phyloP scores from a whole-genome alignment of 2,113 vertebrate species.

The Sardina pilchardus region DNA sequence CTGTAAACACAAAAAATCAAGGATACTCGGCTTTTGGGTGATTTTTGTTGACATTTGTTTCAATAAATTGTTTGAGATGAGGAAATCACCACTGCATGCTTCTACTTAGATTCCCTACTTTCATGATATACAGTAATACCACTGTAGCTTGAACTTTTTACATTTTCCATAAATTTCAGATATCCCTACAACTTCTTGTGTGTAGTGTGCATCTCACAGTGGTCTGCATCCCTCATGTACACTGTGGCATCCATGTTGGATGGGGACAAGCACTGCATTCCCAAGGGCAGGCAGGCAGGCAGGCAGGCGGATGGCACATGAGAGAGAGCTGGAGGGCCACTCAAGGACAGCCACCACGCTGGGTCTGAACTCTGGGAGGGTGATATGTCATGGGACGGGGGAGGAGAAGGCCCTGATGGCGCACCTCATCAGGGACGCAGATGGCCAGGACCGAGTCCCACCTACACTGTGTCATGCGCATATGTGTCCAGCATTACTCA shows the following conservation, averaged over 20 bases:
- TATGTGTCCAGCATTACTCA: not conserved
- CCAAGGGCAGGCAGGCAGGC: not conserved
- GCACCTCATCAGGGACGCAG: not conserved
- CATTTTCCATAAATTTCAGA: too few species aligned
- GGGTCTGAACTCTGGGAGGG: not conserved
- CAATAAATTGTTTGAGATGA: too few species aligned
- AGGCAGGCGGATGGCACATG: too few species aligned
- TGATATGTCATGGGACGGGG: not conserved
- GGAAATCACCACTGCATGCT: too few species aligned
- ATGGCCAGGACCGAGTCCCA: not conserved
- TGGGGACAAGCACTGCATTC: not conserved
- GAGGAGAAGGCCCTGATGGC: too few species aligned
- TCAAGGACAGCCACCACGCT: not conserved
- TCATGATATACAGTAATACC: too few species aligned
- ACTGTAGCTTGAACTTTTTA: too few species aligned
- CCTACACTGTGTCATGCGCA: not conserved
- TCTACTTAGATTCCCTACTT: too few species aligned
- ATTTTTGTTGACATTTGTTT: too few species aligned
- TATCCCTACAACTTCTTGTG: too few species aligned
- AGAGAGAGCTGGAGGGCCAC: not conserved
- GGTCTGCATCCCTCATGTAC: not conserved
- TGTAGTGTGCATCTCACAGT: not conserved
- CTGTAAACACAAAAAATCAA: too few species aligned
- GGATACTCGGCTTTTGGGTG: too few species aligned
- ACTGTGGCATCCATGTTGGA: not conserved